Base-by-base conservation (phyloP, 2,113 vertebrate genomes). In the Pagrus major region DNA sequence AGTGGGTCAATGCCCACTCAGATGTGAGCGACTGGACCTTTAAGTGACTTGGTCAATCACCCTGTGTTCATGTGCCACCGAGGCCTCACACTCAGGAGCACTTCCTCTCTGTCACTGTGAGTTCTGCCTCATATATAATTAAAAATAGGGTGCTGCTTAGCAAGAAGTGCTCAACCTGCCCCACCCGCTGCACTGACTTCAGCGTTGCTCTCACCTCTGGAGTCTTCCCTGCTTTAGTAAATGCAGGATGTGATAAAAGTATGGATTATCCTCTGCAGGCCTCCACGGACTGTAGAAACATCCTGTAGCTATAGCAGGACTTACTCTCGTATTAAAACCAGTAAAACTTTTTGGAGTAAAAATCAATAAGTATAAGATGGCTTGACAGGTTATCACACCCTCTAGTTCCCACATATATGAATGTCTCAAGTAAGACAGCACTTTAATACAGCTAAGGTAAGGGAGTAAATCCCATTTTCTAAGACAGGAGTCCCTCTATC, bases 61-160 rank as follows among this genome's bases (percentile, higher is more conserved):
- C 78, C 61, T 71, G 75, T 86, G 89, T 90, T 89, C 85, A 39
- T 80, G 77, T 77, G 76, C 71, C 66, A 76, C 51, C 16, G 15
- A 67, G 80, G 85, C 82, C 74, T 78, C 39, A 27, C 59, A 82
- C 73, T 81, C 68, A 42, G 77, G 71, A 82, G 79, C 59, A 11
- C 55, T 78, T 78, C 64, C 69, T 84, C 80, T 83, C 88, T 86
- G 87, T 92, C 87, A 79, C 72, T 68, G 71, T 79, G 88, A 88
- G 76, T 90, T 85, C 73, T 65, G 78, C 71, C 78, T 92, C 89
- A 93, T 94, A 73, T 90, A 92, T 90, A 86, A 90, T 93, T 93
- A 72, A 92, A 85, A 87, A 52, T 3, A 80, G 56, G 88, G 83
- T 64, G 78, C 69, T 76, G 79, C 86, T 90, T 71, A 83, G 89